phyloP scores from a whole-genome alignment of 2,797 vertebrate species.

The Melopsittacus undulatus region DNA sequence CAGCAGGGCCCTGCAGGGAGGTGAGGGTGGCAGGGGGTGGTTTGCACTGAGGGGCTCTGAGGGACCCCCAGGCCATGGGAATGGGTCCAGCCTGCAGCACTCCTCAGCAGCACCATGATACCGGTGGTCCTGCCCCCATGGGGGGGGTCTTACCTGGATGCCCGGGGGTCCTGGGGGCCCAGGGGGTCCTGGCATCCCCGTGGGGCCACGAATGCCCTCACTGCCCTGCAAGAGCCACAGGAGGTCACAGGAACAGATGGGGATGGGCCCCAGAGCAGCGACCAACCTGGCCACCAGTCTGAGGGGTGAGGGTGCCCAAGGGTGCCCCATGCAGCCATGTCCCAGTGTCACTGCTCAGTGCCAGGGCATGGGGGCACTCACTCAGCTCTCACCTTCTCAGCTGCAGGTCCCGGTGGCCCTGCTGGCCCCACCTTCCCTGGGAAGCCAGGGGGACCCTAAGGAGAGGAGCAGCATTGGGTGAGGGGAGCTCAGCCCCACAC shows the following conservation, averaged over 20 bases:
- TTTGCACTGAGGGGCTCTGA: neutral
- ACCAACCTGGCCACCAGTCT: neutral
- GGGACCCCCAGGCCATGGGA: fast-evolving
- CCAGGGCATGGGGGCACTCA: neutral
- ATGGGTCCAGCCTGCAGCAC: fast-evolving
- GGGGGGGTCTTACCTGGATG: constrained; percentile 81
- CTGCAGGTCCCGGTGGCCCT: constrained; percentile 82
- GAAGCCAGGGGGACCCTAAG: constrained; percentile 88
- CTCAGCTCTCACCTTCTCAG: constrained; percentile 84
- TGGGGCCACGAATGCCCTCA: constrained; percentile 83
- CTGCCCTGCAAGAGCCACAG: constrained; percentile 77
- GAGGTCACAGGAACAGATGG: fast-evolving
- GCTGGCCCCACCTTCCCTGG: constrained; percentile 87
- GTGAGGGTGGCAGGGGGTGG: neutral
- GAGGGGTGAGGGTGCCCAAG: fast-evolving
- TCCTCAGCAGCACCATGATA: neutral
- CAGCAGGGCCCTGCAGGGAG: constrained; percentile 84
- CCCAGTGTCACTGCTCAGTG: fast-evolving
- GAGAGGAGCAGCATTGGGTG: neutral
- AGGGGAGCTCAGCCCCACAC: fast-evolving
- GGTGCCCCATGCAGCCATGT: fast-evolving
- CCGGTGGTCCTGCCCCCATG: fast-evolving
- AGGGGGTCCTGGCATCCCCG: constrained; percentile 84
- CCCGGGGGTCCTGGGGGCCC: constrained; percentile 88
- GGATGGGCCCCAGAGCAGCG: neutral